Evolutionary conservation across 2,888 invertebrate genomes (phyloP).

Genomic region (Teleogryllus oceanicus): DNA sequence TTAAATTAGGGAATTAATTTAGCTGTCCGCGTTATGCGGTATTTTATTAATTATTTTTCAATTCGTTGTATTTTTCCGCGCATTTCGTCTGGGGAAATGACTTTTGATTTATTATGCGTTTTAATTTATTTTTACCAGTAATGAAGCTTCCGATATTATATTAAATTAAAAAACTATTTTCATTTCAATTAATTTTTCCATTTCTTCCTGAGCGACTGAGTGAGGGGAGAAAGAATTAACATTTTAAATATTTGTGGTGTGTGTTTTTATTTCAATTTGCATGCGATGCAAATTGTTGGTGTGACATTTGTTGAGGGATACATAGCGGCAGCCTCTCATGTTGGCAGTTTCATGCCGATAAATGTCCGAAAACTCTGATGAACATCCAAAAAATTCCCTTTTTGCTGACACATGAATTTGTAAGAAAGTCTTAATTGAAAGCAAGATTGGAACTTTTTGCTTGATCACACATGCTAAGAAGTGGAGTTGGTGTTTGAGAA

Average conservation of each 20-base stretch:
- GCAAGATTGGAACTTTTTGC: too few species aligned
- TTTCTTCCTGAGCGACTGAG: conserved; percentile 2
- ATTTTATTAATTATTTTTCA: conserved; percentile 18
- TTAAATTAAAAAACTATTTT: conserved; percentile 11
- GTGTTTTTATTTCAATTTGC: background rate
- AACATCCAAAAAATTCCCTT: too few species aligned
- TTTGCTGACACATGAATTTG: too few species aligned
- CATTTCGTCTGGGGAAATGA: background rate
- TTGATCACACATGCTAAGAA: too few species aligned
- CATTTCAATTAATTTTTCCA: conserved; percentile 7
- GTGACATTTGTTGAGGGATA: too few species aligned
- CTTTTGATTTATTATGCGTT: conserved; percentile 18
- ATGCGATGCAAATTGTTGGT: background rate
- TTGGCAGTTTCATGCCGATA: too few species aligned
- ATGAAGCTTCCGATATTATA: background rate
- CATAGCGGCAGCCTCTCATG: too few species aligned
- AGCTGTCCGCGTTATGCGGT: background rate
- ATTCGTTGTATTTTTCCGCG: background rate
- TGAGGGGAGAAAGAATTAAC: conserved; percentile 5
- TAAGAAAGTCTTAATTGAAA: too few species aligned
- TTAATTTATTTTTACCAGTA: conserved; percentile 9
- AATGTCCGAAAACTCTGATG: too few species aligned
- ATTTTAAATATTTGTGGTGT: background rate
- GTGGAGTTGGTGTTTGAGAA: too few species aligned
- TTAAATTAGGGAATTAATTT: conserved; percentile 8